Evolutionary conservation across 92 coral and sea anemone species (phyloP).

Genomic region (Zoanthus sansibaricus): DNA sequence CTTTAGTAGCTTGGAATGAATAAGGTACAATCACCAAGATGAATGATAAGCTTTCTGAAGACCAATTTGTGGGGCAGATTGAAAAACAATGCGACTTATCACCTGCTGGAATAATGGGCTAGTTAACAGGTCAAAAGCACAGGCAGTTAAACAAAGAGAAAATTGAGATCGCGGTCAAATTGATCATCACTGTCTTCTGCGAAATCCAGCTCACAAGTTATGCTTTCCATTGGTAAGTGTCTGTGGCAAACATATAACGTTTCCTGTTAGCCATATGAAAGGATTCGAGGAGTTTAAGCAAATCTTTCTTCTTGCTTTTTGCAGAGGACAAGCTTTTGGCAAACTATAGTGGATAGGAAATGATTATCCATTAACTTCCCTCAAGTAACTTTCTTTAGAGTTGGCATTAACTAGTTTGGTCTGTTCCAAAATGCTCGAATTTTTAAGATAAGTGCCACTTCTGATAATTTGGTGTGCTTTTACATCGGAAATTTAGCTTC

Average conservation of each 20-base stretch:
- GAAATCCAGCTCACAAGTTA: constrained; percentile 55
- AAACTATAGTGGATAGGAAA: constrained; percentile 7
- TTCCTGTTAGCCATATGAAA: constrained; percentile 44
- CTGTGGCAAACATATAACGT: constrained; percentile 47
- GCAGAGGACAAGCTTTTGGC: constrained; percentile 58
- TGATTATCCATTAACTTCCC: constrained; percentile 24
- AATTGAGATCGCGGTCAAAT: constrained; percentile 25
- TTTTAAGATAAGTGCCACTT: neutral
- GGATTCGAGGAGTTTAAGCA: constrained; percentile 16
- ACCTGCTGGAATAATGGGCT: constrained; percentile 66
- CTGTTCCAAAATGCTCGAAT: neutral
- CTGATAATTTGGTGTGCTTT: neutral
- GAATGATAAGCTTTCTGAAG: too few species aligned
- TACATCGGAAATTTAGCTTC: too few species aligned
- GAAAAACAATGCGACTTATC: constrained; percentile 49
- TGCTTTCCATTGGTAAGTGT: constrained; percentile 52
- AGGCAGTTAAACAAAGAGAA: constrained; percentile 53
- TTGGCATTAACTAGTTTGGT: neutral
- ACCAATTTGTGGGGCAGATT: constrained; percentile 21
- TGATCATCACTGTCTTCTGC: constrained; percentile 41
- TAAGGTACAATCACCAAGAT: too few species aligned
- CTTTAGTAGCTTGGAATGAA: too few species aligned
- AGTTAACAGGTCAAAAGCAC: constrained; percentile 80
- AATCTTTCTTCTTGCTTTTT: constrained; percentile 48
- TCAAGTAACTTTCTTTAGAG: constrained; percentile 18